Evolutionary conservation across 2,797 vertebrate genomes (phyloP).

Genomic region (Channa striata): DNA sequence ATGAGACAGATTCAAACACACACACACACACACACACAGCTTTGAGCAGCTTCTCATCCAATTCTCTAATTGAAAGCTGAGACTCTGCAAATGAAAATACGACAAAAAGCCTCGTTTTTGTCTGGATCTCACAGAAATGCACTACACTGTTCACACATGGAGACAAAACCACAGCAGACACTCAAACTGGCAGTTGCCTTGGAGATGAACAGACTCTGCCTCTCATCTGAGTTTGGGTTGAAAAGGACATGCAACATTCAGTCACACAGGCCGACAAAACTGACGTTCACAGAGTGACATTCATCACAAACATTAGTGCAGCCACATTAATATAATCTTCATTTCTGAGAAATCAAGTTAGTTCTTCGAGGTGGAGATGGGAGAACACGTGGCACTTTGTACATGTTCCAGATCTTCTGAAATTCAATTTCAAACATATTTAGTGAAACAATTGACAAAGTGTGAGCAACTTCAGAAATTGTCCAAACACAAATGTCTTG

Average conservation of each 20-base stretch:
- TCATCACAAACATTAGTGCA: background rate
- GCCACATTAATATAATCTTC: background rate
- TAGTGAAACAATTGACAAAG: too few relatives aligned
- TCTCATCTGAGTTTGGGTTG: constrained; percentile 13
- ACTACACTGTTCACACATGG: background rate
- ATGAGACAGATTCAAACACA: background rate
- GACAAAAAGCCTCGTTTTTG: background rate
- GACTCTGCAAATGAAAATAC: background rate
- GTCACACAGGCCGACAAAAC: background rate
- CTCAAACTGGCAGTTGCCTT: constrained; percentile 26
- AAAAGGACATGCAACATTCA: constrained; percentile 13
- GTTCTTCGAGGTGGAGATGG: too few relatives aligned
- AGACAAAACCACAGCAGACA: constrained; percentile 1
- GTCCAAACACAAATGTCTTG: too few relatives aligned
- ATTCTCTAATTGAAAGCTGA: constrained; percentile 9
- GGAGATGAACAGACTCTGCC: constrained; percentile 16
- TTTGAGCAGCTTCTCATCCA: constrained; percentile 5
- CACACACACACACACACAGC: background rate
- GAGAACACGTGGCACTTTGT: too few relatives aligned
- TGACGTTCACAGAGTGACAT: background rate
- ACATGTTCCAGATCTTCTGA: too few relatives aligned
- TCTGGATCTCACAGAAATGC: background rate
- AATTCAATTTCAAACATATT: too few relatives aligned
- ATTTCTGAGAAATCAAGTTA: too few relatives aligned
- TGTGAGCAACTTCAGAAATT: too few relatives aligned